Evolutionary conservation across 2,888 invertebrate genomes (phyloP).

Genomic region (Listrodromus nycthemerus): DNA sequence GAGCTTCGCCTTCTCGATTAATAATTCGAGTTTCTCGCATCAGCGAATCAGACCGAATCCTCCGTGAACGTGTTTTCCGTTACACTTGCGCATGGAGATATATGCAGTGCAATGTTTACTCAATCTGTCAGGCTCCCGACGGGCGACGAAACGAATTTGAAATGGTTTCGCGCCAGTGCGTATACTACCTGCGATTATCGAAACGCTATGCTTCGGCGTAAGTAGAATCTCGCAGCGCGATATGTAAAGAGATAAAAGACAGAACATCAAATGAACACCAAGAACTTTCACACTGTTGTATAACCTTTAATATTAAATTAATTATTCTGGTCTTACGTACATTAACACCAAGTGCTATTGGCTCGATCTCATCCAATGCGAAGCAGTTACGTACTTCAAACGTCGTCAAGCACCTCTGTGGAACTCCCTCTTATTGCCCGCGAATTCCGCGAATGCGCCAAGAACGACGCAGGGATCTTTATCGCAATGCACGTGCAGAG

Average conservation of each 20-base stretch:
- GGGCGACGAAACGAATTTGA: conserved; percentile 6
- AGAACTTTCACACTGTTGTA: background rate
- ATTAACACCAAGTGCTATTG: too few species aligned
- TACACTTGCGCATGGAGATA: background rate
- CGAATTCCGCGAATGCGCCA: too few species aligned
- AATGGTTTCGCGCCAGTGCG: background rate
- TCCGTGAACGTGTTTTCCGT: background rate
- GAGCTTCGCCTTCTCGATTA: conserved; percentile 10
- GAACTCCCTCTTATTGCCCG: too few species aligned
- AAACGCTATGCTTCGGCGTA: background rate
- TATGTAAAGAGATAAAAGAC: conserved; percentile 1
- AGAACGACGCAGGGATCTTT: too few species aligned
- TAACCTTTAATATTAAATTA: too few species aligned
- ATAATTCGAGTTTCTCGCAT: background rate
- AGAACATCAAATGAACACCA: background rate
- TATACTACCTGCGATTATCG: background rate
- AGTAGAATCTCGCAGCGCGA: background rate
- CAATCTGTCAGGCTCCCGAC: conserved; percentile 13
- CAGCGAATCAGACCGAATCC: conserved; percentile 3
- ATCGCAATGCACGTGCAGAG: too few species aligned
- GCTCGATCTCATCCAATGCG: too few species aligned
- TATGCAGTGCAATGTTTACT: conserved; percentile 6
- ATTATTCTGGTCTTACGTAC: too few species aligned
- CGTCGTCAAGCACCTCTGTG: too few species aligned
- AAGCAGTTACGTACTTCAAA: too few species aligned